A percentile compares a stretch with the other conserved stretches of the same genome.
Evolutionary conservation across 2,113 vertebrate genomes (phyloP).

Genomic region (cattle (Bos taurus)): ARS-UCD2.0 NC_037351.1:91501-92000

Average conservation of each 20-base stretch:
- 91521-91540: background rate
- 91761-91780: background rate
- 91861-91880: background rate
- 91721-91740: background rate
- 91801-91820: background rate
- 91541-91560: background rate
- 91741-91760: background rate
- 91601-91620: background rate
- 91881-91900: background rate
- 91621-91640: background rate
- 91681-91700: background rate
- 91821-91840: background rate
- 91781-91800: background rate
- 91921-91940: background rate
- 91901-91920: background rate
- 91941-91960: background rate
- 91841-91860: too few relatives aligned
- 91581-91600: background rate
- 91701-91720: background rate
- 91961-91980: accelerated
- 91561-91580: background rate
- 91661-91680: background rate
- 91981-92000: background rate
- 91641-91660: background rate
- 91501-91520: background rate